phyloP scores from a whole-genome alignment of 2,888 invertebrate species.

The Flexamia atlantica region DNA sequence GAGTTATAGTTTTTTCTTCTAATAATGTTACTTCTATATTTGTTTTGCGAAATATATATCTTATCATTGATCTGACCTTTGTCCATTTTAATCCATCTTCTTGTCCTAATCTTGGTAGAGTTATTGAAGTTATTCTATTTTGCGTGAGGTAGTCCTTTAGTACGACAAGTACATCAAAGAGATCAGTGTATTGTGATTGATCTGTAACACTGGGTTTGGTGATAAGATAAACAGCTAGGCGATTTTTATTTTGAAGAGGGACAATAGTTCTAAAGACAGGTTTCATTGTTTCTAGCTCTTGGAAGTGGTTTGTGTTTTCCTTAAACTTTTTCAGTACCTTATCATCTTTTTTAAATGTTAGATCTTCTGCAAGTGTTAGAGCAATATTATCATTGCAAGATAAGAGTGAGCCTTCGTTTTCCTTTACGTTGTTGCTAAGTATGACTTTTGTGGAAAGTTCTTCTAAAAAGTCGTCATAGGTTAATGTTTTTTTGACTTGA shows the following conservation, averaged over 20 bases:
- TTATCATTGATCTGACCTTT: too few species aligned
- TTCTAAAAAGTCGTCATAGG: not conserved
- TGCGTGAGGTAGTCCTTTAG: not conserved
- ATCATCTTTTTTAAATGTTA: not conserved
- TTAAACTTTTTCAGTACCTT: not conserved
- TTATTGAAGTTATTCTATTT: not conserved
- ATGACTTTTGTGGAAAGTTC: not conserved
- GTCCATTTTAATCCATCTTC: too few species aligned
- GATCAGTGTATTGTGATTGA: not conserved
- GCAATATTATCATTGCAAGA: slow-evolving; percentile 17
- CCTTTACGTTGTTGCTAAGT: slow-evolving; percentile 5
- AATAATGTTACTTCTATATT: not conserved
- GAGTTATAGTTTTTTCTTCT: not conserved
- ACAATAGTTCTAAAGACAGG: not conserved
- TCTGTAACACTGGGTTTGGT: not conserved
- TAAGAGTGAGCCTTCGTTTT: not conserved
- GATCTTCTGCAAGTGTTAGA: not conserved
- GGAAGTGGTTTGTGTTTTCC: slow-evolving; percentile 11
- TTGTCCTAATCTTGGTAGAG: too few species aligned
- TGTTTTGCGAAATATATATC: too few species aligned
- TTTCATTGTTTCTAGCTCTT: not conserved
- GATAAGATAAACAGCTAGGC: not conserved
- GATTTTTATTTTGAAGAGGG: not conserved
- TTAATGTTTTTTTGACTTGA: too few species aligned
- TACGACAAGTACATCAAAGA: not conserved